A percentile compares a stretch with the other conserved stretches of the same genome.
Evolutionary conservation across 2,797 vertebrate species (phyloP).

Genomic region (Alfaro cultratus): DNA sequence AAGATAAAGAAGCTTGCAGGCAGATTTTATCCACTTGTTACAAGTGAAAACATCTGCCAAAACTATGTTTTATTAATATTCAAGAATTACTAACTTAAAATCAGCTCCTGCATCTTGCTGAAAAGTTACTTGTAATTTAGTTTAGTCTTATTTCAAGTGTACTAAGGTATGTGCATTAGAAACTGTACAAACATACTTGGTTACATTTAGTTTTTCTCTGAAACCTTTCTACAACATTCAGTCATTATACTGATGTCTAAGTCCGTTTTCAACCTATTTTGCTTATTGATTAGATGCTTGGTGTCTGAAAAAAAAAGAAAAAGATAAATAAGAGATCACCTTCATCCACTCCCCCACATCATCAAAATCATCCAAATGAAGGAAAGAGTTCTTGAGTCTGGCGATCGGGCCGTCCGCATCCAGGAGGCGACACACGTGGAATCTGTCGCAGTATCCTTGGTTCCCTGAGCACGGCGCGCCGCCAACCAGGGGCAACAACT

Average conservation of each 20-base stretch:
- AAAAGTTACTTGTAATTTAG: too few relatives aligned
- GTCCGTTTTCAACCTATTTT: neutral
- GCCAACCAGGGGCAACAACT: conserved; percentile 63
- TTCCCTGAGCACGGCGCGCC: conserved; percentile 80
- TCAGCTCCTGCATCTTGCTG: too few relatives aligned
- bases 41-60: too few relatives aligned
- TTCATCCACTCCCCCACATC: conserved; percentile 84
- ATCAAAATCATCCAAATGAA: conserved; percentile 77
- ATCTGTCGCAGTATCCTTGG: conserved; percentile 84
- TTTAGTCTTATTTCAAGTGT: too few relatives aligned
- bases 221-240: neutral
- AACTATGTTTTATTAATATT: too few relatives aligned
- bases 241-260: neutral
- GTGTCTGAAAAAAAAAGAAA: accelerated
- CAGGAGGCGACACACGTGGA: conserved; percentile 81
- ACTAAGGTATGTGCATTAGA: too few relatives aligned
- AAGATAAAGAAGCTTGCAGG: too few relatives aligned
- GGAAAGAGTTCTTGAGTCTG: conserved; percentile 82
- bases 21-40: too few relatives aligned
- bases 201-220: too few relatives aligned
- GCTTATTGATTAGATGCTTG: neutral
- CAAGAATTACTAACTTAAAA: too few relatives aligned
- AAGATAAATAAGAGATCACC: conserved; percentile 47
- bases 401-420: conserved; percentile 86
- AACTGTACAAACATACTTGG: neutral